Conservation (phyloP, 2,797 vertebrate species). For the Oophaga sylvatica region DNA sequence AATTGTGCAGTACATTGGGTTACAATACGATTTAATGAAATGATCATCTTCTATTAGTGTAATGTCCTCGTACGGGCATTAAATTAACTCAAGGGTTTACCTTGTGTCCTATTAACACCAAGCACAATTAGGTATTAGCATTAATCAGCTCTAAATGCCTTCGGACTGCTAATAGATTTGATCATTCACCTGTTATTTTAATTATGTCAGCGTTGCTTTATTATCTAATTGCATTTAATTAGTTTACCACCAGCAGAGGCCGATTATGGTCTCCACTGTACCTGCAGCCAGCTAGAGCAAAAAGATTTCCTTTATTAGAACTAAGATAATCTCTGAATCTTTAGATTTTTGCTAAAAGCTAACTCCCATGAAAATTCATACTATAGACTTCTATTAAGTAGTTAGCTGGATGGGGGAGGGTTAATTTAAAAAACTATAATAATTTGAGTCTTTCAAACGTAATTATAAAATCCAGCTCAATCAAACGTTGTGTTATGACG, state of each 20-base stretch:
- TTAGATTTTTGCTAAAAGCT: background rate
- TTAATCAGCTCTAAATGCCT: conserved; percentile 61
- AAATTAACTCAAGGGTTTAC: conserved; percentile 61
- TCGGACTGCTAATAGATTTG: conserved; percentile 60
- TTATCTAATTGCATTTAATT: conserved; percentile 61
- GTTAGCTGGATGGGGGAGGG: too few species aligned
- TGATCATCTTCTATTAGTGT: conserved; percentile 60
- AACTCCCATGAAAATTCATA: too few species aligned
- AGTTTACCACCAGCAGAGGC: conserved; percentile 54
- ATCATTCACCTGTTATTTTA: conserved; percentile 63
- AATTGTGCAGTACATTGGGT: conserved; percentile 55
- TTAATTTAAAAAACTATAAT: too few species aligned
- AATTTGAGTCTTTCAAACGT: too few species aligned
- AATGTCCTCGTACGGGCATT: conserved; percentile 51
- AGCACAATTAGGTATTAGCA: conserved; percentile 61
- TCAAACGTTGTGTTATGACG: too few species aligned
- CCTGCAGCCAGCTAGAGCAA: conserved; percentile 27
- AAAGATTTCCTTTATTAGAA: conserved; percentile 13
- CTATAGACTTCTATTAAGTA: too few species aligned
- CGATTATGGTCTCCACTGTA: conserved; percentile 49
- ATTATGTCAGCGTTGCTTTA: conserved; percentile 57
- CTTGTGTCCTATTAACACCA: conserved; percentile 61
- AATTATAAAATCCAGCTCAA: too few species aligned
- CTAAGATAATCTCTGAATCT: background rate
- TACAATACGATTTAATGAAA: conserved; percentile 60